These are phyloP conservation scores for Danio tinwini DNA, from an alignment of 2,797 vertebrate genomes.

Conservation along the genomic window DNA sequence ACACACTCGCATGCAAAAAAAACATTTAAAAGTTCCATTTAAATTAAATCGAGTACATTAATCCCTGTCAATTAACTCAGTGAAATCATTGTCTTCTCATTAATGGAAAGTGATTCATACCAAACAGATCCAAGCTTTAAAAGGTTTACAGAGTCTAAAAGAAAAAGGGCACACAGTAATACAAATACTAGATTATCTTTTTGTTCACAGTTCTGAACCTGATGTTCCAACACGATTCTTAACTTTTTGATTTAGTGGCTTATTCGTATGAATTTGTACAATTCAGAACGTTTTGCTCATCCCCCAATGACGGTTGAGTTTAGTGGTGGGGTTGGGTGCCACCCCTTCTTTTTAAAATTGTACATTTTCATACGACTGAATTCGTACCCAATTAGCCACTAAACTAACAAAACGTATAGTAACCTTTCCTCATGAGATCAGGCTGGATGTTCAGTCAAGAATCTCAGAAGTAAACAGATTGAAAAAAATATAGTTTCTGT, in stretches of 20 bases:
- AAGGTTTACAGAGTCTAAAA: constrained; percentile 2
- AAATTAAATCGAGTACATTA: constrained; percentile 55
- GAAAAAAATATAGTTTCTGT: background rate
- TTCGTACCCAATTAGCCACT: too few species aligned
- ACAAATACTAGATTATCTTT: background rate
- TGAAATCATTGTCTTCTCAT: constrained; percentile 51
- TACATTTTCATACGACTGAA: too few species aligned
- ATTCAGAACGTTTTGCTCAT: too few species aligned
- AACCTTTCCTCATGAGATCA: too few species aligned
- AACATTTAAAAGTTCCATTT: constrained; percentile 56
- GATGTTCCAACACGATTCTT: too few species aligned
- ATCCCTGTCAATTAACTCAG: constrained; percentile 39
- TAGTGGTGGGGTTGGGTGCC: too few species aligned
- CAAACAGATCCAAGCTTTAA: constrained; percentile 57
- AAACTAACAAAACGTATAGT: too few species aligned
- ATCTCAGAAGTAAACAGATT: background rate
- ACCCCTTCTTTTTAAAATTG: too few species aligned
- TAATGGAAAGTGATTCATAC: constrained; percentile 68
- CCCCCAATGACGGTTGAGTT: too few species aligned
- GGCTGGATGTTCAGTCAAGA: background rate
- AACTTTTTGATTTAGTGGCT: too few species aligned
- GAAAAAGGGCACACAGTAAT: background rate
- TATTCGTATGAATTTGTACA: too few species aligned
- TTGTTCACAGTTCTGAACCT: background rate
- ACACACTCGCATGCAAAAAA: constrained; percentile 29